Percentiles rank a stretch among this genome's conserved stretches.
phyloP scores from a whole-genome alignment of 1,140 invertebrate species.

The Pteromalus puparum region DNA sequence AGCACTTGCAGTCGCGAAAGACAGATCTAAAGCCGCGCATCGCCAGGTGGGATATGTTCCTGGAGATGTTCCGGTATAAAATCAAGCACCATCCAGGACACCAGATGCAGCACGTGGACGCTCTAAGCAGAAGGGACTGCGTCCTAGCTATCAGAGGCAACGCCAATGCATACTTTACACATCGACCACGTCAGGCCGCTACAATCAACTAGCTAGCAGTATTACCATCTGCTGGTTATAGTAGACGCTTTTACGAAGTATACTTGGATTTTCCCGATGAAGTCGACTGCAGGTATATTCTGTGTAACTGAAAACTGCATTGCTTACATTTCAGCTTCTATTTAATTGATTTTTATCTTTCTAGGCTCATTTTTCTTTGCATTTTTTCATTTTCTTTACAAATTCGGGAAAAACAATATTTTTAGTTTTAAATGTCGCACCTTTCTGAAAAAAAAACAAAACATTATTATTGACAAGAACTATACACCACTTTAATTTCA shows the following conservation, averaged over 20 bases:
- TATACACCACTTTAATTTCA: no score
- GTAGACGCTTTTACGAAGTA: not conserved
- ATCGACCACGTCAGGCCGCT: not conserved
- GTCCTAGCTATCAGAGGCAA: not conserved
- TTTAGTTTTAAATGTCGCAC: no score
- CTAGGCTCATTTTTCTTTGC: no score
- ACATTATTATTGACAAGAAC: no score
- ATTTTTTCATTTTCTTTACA: no score
- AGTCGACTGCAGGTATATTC: no score
- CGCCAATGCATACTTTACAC: not conserved
- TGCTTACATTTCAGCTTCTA: no score
- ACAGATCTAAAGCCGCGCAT: slow-evolving; percentile 58
- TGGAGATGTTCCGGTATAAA: slow-evolving; percentile 60
- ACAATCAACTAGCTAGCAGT: not conserved
- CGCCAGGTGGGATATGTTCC: slow-evolving; percentile 62
- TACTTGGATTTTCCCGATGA: slow-evolving; percentile 26
- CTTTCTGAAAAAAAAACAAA: no score
- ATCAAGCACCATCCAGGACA: slow-evolving; percentile 57
- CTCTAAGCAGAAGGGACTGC: slow-evolving; percentile 56
- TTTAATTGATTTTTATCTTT: no score
- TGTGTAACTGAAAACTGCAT: no score
- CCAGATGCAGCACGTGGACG: slow-evolving; percentile 62
- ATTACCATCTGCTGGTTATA: not conserved
- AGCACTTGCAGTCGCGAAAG: slow-evolving; percentile 50
- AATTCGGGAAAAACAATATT: no score